Evolutionary conservation across 2,797 vertebrate genomes (phyloP).

Genomic region (Coregonus suidteri): DNA sequence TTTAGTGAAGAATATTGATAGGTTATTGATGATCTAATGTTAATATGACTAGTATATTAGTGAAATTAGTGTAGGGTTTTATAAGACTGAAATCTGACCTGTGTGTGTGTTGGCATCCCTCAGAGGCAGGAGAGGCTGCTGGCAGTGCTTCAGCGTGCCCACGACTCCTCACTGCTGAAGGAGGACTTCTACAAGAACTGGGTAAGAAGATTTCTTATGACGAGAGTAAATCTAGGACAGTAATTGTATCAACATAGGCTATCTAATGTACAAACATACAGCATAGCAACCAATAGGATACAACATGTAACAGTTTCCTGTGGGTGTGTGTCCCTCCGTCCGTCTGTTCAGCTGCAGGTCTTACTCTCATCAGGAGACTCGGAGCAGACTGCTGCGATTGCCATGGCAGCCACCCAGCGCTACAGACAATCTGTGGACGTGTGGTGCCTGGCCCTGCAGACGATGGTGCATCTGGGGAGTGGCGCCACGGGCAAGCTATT

Average conservation of each 20-base stretch:
- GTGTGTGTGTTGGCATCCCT: conserved; percentile 38
- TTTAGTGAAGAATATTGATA: background rate
- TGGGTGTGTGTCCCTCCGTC: too few species aligned
- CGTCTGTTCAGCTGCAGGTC: conserved; percentile 65
- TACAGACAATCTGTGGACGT: conserved; percentile 77
- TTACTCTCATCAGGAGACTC: conserved; percentile 64
- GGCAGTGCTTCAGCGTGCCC: conserved; percentile 78
- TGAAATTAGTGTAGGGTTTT: background rate
- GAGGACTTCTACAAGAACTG: conserved; percentile 86
- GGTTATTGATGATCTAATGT: background rate
- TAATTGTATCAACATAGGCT: background rate
- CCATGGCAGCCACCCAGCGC: conserved; percentile 70
- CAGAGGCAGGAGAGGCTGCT: conserved; percentile 86
- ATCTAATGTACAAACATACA: background rate
- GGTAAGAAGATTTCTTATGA: conserved; percentile 72
- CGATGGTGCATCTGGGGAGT: conserved; percentile 75
- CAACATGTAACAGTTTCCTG: background rate
- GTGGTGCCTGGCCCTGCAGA: conserved; percentile 83
- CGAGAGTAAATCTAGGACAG: background rate
- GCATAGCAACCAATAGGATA: background rate
- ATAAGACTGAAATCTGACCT: background rate
- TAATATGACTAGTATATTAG: background rate
- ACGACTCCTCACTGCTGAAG: conserved; percentile 78
- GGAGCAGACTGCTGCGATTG: conserved; percentile 74
- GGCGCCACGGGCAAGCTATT: conserved; percentile 69